phyloP scores from a whole-genome alignment of 2,888 invertebrate genomes.

The Papilio gigon region DNA sequence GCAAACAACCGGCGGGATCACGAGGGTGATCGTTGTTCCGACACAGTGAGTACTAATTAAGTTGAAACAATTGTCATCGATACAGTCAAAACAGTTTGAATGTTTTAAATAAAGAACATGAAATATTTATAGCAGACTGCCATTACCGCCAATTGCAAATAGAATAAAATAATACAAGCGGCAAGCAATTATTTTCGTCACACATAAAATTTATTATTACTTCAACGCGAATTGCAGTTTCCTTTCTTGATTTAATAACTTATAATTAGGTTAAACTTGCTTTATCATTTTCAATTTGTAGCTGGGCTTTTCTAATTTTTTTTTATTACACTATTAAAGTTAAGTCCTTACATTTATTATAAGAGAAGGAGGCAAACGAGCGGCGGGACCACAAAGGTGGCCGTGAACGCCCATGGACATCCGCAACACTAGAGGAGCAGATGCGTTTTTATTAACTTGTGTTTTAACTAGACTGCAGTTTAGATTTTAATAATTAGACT shows the following conservation, averaged over 20 bases:
- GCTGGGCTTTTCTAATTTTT: background rate
- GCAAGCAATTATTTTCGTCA: constrained; percentile 16
- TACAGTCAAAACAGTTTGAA: background rate
- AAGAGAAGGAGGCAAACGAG: too few species aligned
- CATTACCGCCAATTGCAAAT: constrained; percentile 20
- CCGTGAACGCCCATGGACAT: too few species aligned
- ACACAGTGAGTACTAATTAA: background rate
- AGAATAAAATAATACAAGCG: constrained; percentile 9
- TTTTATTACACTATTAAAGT: too few species aligned
- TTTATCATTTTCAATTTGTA: background rate
- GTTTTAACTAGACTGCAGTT: too few species aligned
- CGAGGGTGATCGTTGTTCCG: too few species aligned
- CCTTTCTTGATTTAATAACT: constrained; percentile 11
- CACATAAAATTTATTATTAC: constrained; percentile 21
- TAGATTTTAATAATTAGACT: too few species aligned
- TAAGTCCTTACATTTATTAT: background rate
- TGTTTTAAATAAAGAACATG: constrained; percentile 4
- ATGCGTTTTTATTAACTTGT: too few species aligned
- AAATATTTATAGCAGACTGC: constrained; percentile 10
- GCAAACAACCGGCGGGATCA: too few species aligned
- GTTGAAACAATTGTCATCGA: background rate
- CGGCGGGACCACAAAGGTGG: too few species aligned
- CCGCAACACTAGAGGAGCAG: too few species aligned
- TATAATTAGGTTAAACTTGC: background rate
- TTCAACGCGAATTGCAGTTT: constrained; percentile 9